Percentiles rank a stretch among this genome's conserved stretches.
phyloP scores from a whole-genome alignment of 2,113 vertebrate species.

The Morone chrysops region DNA sequence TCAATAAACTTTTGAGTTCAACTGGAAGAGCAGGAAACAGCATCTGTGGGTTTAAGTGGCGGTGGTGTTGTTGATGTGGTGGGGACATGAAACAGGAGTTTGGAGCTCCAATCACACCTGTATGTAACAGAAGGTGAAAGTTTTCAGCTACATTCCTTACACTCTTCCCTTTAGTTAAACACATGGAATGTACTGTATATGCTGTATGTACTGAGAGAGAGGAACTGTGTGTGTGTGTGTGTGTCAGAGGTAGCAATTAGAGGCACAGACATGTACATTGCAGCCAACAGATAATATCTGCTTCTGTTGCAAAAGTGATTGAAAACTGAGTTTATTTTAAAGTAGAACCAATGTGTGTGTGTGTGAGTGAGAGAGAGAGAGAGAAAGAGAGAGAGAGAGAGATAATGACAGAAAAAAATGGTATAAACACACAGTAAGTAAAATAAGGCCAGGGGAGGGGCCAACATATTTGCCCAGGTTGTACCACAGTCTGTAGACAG shows the following conservation, averaged over 20 bases:
- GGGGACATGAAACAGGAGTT: slow-evolving; percentile 43
- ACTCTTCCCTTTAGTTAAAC: slow-evolving; percentile 59
- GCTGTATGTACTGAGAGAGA: background rate
- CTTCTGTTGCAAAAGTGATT: background rate
- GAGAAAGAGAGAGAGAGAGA: background rate
- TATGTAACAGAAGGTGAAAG: slow-evolving; percentile 65
- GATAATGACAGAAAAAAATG: background rate
- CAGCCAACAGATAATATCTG: background rate
- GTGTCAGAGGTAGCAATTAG: background rate
- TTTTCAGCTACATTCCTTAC: slow-evolving; percentile 48
- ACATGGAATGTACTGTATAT: slow-evolving; percentile 42
- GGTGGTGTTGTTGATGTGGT: background rate
- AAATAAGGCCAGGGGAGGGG: slow-evolving; percentile 31
- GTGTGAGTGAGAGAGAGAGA: background rate
- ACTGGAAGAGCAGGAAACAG: background rate
- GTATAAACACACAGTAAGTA: slow-evolving; percentile 3
- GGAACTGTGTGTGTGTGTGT: background rate
- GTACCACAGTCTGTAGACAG: slow-evolving; percentile 57
- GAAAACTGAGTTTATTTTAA: no score
- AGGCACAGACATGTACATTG: background rate
- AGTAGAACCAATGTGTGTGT: background rate
- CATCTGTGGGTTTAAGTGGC: slow-evolving; percentile 10
- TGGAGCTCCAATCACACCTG: slow-evolving; percentile 58
- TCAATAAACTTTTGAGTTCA: slow-evolving; percentile 16
- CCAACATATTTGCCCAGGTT: slow-evolving; percentile 26